Evolutionary conservation across 2,113 vertebrate species (phyloP).

Genomic region (Pangasianodon hypophthalmus): DNA sequence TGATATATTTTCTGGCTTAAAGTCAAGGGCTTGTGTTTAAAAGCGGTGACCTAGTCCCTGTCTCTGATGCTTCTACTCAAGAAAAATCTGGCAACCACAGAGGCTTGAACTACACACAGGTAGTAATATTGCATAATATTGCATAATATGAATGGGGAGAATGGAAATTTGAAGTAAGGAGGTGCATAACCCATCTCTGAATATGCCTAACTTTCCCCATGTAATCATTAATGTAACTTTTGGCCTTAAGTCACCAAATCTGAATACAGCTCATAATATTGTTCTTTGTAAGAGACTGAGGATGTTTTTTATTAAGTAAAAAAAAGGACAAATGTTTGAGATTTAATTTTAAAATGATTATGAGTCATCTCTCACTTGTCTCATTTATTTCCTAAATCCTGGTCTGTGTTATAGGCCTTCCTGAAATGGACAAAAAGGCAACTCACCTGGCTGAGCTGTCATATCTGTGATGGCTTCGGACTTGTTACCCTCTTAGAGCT

Average conservation of each 20-base stretch:
- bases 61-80: neutral
- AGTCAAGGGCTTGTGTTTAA: neutral
- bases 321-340: neutral
- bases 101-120: neutral
- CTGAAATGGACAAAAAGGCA: slow-evolving; percentile 8
- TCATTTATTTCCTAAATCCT: slow-evolving; percentile 6
- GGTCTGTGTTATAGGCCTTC: neutral
- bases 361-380: neutral
- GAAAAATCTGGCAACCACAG: neutral
- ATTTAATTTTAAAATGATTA: neutral
- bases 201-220: neutral
- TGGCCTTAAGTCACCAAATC: neutral
- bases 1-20: neutral
- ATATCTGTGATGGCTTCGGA: slow-evolving; percentile 22
- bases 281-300: neutral
- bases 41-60: neutral
- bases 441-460: slow-evolving; percentile 2
- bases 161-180: neutral
- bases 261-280: neutral
- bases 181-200: neutral
- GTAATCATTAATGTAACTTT: neutral
- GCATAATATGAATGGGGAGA: neutral
- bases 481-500: slow-evolving; percentile 37
- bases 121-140: neutral
- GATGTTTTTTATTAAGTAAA: neutral